Base-by-base conservation (phyloP, 1,140 invertebrate species). In the Chymomyza costata region DNA sequence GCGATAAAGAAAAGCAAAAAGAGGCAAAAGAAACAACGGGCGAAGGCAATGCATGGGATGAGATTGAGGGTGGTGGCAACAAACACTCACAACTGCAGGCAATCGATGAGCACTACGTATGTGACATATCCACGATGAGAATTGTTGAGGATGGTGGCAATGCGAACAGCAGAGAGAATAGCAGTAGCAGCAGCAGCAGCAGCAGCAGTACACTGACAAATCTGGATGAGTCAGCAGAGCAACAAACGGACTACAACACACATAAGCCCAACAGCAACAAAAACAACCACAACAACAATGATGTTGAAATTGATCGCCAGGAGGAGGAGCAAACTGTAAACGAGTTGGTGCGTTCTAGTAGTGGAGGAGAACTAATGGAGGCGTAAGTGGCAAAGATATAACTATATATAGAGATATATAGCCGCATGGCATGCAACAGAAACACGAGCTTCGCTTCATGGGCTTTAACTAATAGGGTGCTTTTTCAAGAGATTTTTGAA, bases 61-160 rank as follows among this genome's bases (percentile, higher is more conserved):
- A n/a, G n/a, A n/a, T n/a, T n/a, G n/a, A n/a, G n/a, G n/a, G n/a
- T n/a, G n/a, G n/a, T n/a, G n/a, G n/a, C n/a, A n/a, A n/a, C n/a
- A n/a, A n/a, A n/a, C n/a, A 18, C 6, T 56, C 50, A 21, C 25
- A 38, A 37, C 19, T 65, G 25, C 39, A 47, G 16, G 17, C 70
- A 60, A 80, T 80, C 48, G 73, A 82, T 64, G 78, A 82, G 28
- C 65, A 73, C 40, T 82, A 80, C 65, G 65, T 82, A 16, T 80
- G 65, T 28, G 67, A 82, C 48, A 82, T 82, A 34, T 64, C 71
- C 11, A 82, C 71, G 67, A 82, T 82, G 78, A 60, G 61, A 35
- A 78, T 82, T 16, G 78, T 35, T 14, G 78, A 65, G 57, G 60
- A 53, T 40, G 70, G 74, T 16, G 15, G 25, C 14, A n/a, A n/a